Base-by-base conservation (phyloP, 2,888 invertebrate genomes). In the Drosophila histrio region DNA sequence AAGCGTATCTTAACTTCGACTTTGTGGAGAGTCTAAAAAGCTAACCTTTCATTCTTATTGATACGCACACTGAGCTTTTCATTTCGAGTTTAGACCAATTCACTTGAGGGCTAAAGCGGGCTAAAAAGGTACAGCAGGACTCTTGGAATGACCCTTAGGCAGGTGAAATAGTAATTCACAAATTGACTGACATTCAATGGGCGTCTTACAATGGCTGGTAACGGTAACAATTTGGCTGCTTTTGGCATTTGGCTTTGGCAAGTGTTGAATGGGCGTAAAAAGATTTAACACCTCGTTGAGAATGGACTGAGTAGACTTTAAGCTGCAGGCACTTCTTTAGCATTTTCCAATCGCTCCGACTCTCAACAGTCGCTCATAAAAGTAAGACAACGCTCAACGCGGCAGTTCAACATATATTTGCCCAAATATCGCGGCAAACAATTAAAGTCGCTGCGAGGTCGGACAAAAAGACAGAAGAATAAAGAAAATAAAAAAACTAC, bases 111-210 rank as follows among this genome's bases (percentile, higher is more conserved):
- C 28, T 36, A 26, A 19, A 46, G 30, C 9, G 39, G 13, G 44
- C n/a, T n/a, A 34, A 65, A 70, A 58, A 58, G 54, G 76, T 59
- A 49, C 60, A 38, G 38, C 49, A 57, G 39, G 26, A 17, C 1
- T 41, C 8, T 50, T 30, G 32, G 34, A 41, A 28, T 59, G 72
- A 60, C 79, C 77, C 78, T 74, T 54, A 26, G 77, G 70, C 80
- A 82, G 83, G 76, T 82, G 67, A 67, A 75, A 67, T 66, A 67
- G 83, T 83, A 86, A 86, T 80, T 80, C 83, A 70, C 77, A 86
- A 80, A 80, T 86, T 80, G 80, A 83, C 87, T 70, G 80, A 67
- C 73, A 83, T 60, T 79, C 73, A 79, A 73, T 65, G 73, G 75
- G 57, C 63, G 63, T 26, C 22, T 65, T 62, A 30, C 72, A 50